These are phyloP conservation scores for Trichogramma evanescens DNA, from an alignment of 2,888 invertebrate species.

Conservation along the genomic window DNA sequence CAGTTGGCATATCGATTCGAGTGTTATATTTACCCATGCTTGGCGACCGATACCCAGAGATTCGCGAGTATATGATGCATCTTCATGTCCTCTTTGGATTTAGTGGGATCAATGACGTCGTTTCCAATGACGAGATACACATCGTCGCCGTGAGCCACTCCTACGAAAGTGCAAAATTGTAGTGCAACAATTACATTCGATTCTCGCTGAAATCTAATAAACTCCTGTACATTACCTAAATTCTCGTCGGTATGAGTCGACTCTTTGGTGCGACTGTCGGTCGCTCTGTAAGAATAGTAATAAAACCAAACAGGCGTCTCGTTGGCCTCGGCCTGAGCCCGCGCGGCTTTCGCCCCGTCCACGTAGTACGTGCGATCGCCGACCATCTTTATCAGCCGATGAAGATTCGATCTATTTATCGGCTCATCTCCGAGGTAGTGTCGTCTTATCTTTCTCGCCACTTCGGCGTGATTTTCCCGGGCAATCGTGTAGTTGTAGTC, in stretches of 20 bases:
- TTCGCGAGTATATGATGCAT: constrained; percentile 1
- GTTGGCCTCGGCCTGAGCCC: constrained; percentile 53
- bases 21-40: background rate
- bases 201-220: too few relatives aligned
- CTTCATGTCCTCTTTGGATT: background rate
- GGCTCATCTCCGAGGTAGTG: constrained; percentile 52
- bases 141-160: constrained; percentile 8
- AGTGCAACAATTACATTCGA: background rate
- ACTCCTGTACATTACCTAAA: constrained; percentile 40
- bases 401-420: constrained; percentile 42
- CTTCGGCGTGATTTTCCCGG: constrained; percentile 42
- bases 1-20: too few relatives aligned
- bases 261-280: constrained; percentile 52
- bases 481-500: constrained; percentile 57
- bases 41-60: constrained; percentile 3
- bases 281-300: constrained; percentile 56
- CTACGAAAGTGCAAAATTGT: too few relatives aligned
- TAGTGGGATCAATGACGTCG: background rate
- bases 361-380: constrained; percentile 57
- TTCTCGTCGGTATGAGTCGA: constrained; percentile 51
- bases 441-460: constrained; percentile 51
- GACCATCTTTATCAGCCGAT: constrained; percentile 49
- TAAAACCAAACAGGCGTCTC: constrained; percentile 59
- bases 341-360: constrained; percentile 55
- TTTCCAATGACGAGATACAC: constrained; percentile 2